These are phyloP conservation scores for Hemithea aestivaria DNA, from an alignment of 2,888 invertebrate species.

Conservation along the genomic window DNA sequence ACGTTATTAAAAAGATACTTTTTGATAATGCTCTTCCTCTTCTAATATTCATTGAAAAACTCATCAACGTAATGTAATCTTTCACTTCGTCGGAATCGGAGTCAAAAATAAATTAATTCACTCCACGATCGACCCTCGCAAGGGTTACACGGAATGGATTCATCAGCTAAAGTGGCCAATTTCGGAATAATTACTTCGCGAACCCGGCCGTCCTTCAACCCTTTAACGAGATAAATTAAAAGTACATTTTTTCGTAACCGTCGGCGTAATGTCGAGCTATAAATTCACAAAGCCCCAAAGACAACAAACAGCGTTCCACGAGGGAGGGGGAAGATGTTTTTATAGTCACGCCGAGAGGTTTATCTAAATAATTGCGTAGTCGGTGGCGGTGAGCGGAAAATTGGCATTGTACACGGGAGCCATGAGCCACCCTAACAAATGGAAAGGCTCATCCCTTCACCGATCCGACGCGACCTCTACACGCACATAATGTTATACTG, in stretches of 20 bases:
- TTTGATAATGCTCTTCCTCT: neutral
- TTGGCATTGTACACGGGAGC: slow-evolving; percentile 61
- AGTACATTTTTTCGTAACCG: slow-evolving; percentile 78
- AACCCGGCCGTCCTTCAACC: slow-evolving; percentile 76
- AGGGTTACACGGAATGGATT: slow-evolving; percentile 69
- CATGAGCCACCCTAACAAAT: slow-evolving; percentile 19
- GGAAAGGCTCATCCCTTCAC: neutral
- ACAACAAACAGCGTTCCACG: slow-evolving; percentile 66
- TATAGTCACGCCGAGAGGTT: slow-evolving; percentile 78
- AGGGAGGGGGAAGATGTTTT: slow-evolving; percentile 76
- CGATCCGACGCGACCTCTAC: slow-evolving; percentile 8
- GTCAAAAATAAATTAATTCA: slow-evolving; percentile 70
- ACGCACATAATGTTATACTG: slow-evolving; percentile 7
- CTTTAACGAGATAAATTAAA: slow-evolving; percentile 80
- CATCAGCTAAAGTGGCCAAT: slow-evolving; percentile 79
- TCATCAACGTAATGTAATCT: slow-evolving; percentile 66
- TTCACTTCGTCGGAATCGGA: slow-evolving; percentile 63
- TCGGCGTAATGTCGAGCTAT: slow-evolving; percentile 69
- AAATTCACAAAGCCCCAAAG: slow-evolving; percentile 78
- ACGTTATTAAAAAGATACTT: neutral
- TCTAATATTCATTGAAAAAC: slow-evolving; percentile 22
- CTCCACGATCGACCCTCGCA: slow-evolving; percentile 61
- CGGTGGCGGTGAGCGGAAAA: slow-evolving; percentile 78
- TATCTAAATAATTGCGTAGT: slow-evolving; percentile 79
- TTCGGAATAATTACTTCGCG: slow-evolving; percentile 77